phyloP scores from a whole-genome alignment of 2,888 invertebrate genomes.

The Spatulosminthurus flaviceps region DNA sequence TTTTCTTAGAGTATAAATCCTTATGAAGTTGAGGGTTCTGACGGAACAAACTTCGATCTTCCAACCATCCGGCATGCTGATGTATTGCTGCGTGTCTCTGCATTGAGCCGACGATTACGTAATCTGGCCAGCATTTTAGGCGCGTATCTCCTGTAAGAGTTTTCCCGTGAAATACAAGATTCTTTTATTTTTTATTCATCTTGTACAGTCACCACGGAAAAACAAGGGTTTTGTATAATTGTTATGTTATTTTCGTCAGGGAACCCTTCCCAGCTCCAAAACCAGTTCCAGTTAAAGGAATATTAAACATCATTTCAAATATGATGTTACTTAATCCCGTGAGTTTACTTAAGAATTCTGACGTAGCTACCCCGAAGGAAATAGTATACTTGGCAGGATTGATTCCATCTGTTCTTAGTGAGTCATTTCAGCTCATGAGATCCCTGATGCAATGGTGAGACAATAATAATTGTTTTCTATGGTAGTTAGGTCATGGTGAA shows the following conservation, averaged over 20 bases:
- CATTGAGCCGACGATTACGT: background rate
- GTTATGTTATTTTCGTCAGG: constrained; percentile 32
- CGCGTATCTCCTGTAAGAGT: constrained; percentile 27
- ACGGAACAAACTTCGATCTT: background rate
- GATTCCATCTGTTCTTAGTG: constrained; percentile 53
- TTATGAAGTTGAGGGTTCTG: background rate
- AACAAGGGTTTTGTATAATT: too few relatives aligned
- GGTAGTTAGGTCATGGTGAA: background rate
- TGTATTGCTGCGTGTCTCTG: constrained; percentile 26
- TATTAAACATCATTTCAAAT: constrained; percentile 50
- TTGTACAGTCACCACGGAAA: too few relatives aligned
- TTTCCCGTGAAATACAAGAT: too few relatives aligned
- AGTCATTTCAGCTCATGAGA: constrained; percentile 46
- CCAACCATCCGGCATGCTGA: background rate
- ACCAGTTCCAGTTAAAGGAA: constrained; percentile 53
- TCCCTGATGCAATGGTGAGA: constrained; percentile 52
- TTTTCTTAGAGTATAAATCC: constrained; percentile 40
- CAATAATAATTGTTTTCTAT: background rate
- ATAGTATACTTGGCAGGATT: constrained; percentile 49
- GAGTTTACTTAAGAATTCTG: constrained; percentile 33
- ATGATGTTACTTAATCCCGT: constrained; percentile 54
- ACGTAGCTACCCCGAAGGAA: constrained; percentile 48
- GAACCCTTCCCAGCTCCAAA: constrained; percentile 58
- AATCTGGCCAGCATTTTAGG: constrained; percentile 19
- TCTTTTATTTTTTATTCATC: too few relatives aligned